Percentiles rank a stretch among this genome's conserved stretches.
phyloP scores from a whole-genome alignment of 2,113 vertebrate genomes.

The Oryzias celebensis region DNA sequence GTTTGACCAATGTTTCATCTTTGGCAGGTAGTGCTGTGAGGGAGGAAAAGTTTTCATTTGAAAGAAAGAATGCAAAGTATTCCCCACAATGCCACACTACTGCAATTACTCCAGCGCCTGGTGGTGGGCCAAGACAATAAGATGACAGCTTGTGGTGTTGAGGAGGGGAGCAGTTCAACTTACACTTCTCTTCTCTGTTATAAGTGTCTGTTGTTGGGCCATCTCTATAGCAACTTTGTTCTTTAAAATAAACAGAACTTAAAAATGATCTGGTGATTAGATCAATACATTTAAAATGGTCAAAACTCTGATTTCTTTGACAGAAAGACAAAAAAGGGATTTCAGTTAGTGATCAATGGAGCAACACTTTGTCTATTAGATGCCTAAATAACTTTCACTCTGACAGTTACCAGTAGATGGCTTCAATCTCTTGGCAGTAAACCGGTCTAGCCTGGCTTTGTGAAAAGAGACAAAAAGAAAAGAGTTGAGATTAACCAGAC shows the following conservation, averaged over 20 bases:
- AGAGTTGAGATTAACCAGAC: constrained; percentile 75
- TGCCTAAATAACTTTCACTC: constrained; percentile 34
- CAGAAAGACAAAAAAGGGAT: no score
- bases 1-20: constrained; percentile 61
- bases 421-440: constrained; percentile 61
- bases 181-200: constrained; percentile 42
- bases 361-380: background rate
- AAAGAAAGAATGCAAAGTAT: constrained; percentile 77
- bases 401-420: background rate
- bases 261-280: constrained; percentile 35
- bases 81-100: constrained; percentile 76
- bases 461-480: constrained; percentile 63
- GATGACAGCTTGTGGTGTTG: constrained; percentile 69
- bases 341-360: no score
- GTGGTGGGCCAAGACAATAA: constrained; percentile 75
- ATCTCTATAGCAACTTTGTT: constrained; percentile 22
- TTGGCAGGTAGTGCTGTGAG: constrained; percentile 60
- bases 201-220: constrained; percentile 20
- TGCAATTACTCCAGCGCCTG: constrained; percentile 74
- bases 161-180: constrained; percentile 52
- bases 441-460: constrained; percentile 68
- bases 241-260: constrained; percentile 21
- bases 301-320: no score
- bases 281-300: constrained; percentile 37
- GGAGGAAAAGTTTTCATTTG: constrained; percentile 68